Evolutionary conservation across 2,888 invertebrate species (phyloP), one percentile per base, ranked within the genome.

Genomic region (Bombylius major): DNA sequence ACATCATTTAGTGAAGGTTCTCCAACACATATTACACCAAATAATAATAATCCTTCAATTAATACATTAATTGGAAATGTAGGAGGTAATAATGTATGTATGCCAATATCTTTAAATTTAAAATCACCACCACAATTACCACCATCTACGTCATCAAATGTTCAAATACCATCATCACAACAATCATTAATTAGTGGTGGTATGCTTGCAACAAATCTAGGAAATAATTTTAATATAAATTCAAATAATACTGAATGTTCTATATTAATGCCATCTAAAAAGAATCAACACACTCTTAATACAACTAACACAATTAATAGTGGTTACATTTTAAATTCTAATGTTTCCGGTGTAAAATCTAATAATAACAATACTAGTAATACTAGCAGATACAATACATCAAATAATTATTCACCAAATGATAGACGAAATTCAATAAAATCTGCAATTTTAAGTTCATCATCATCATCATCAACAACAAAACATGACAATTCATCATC

Each of bases 281-380:
- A 56, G 13, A 57, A 51, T 12, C 59, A 13, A 60, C 60, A 36
- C 59, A 60, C 49, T 58, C 58, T 56, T 57, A 23, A 56, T 58
- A 44, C 58, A 59, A 50, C 57, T 59, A 59, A 59, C 36, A 56
- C 52, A 11, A 36, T 54, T 11, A 47, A 51, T n/a, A 23, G 34
- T 34, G 33, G 33, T 8, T 49, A 9, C 5, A 54, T 50, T 14
- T 50, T 45, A 31, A 23, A 23, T 23, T 23, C 23, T 23, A 23
- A 23, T 23, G 23, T 23, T 23, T 23, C 23, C 23, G 23, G 23
- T 23, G 23, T 3, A 23, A 23, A 23, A 23, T 50, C 45, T 50
- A 54, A 54, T 54, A 54, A 12, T n/a, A 47, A 9, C 11, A 51
- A 6, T 13, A 14, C 5, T 11, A 46, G 34, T 52, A 52, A 50